Base-by-base conservation (phyloP, 1,140 invertebrate species). In the Drosophila pectinifera region DNA sequence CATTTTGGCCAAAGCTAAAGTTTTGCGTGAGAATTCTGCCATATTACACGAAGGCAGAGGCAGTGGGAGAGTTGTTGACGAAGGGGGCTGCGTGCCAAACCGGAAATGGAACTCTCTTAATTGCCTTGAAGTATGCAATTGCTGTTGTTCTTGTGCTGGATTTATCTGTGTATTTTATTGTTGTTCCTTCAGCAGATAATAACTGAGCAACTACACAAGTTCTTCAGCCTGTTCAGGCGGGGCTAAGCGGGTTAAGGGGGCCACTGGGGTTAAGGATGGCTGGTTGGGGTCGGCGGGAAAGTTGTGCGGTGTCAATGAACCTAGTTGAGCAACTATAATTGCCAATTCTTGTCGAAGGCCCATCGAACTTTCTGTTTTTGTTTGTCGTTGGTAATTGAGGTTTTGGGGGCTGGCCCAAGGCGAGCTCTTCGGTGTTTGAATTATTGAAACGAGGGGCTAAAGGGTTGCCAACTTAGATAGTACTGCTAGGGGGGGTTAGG, bases 61-160 rank as follows among this genome's bases (percentile, higher is more conserved):
- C 38, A 39, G 53, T 54, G 55, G 57, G 57, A 64, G 70, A 55
- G 64, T 54, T 73, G 51, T 41, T 63, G 56, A 57, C 59, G 34
- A 24, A 13, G 51, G 59, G 59, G 24, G 46, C 81, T 88, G 82
- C 82, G 83, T 89, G 84, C 73, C 57, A 83, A 89, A 58, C 75
- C 83, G 84, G 84, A 88, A 88, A 88, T 89, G 76, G 80, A 89
- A 78, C 68, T 80, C 77, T 68, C 80, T 84, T 88, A 88, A 88
- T 88, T 88, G 85, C 80, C 84, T 51, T 80, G 77, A 89, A 88
- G 84, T 89, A 90, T 90, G 84, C 80, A 73, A 63, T 81, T 63
- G 43, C 69, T 78, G 42, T 73, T 78, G 55, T 53, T 45, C 34
- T 55, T 83, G 18, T 62, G 57, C 38, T 57, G 41, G 54, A 67